Conservation (phyloP, 2,797 vertebrate species). For the Mormyrops attenuatus region DNA sequence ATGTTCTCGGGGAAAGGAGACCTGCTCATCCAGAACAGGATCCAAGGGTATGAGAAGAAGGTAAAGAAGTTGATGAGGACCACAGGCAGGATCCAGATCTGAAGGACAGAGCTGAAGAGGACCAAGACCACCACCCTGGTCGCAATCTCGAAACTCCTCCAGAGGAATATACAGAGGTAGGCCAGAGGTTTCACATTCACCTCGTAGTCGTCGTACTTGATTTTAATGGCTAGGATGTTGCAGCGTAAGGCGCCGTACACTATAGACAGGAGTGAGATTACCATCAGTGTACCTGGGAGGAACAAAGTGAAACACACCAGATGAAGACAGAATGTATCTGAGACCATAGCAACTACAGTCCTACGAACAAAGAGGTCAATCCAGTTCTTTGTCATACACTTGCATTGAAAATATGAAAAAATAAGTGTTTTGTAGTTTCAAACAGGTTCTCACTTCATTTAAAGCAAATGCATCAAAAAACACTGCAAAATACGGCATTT, state of each 20-base stretch:
- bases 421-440: not conserved
- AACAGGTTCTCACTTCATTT: not conserved
- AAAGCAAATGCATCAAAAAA: not conserved
- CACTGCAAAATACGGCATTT: not conserved
- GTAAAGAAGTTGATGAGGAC: slow-evolving; percentile 61
- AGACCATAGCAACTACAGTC: not conserved
- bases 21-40: slow-evolving; percentile 67
- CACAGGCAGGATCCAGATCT: slow-evolving; percentile 60
- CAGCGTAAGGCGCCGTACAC: slow-evolving; percentile 72
- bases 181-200: slow-evolving; percentile 64
- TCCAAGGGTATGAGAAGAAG: slow-evolving; percentile 69
- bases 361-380: not conserved
- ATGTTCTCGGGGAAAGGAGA: slow-evolving; percentile 72
- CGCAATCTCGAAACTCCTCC: slow-evolving; percentile 74
- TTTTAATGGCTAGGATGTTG: slow-evolving; percentile 75
- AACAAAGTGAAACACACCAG: slow-evolving; percentile 25
- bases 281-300: slow-evolving; percentile 65
- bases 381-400: not conserved
- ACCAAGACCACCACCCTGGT: slow-evolving; percentile 64
- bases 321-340: slow-evolving; percentile 4
- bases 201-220: slow-evolving; percentile 71
- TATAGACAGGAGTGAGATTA: slow-evolving; percentile 68
- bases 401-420: not conserved
- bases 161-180: slow-evolving; percentile 71
- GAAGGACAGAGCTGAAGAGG: slow-evolving; percentile 71